Evolutionary conservation across 2,797 vertebrate genomes (phyloP).

Genomic region (Pseudochaenichthys georgianus): DNA sequence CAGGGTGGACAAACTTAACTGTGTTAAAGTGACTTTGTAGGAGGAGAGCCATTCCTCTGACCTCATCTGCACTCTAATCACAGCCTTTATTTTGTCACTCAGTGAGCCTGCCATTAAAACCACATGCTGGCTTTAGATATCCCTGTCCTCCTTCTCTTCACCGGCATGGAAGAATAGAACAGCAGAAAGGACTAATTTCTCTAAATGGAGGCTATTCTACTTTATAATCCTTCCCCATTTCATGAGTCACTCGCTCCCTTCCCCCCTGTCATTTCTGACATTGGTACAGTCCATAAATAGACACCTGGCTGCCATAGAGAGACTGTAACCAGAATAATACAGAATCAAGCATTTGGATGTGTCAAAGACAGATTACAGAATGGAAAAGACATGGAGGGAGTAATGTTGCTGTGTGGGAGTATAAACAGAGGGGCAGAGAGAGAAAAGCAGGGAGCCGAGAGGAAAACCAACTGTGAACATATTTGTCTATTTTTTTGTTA

Average conservation of each 20-base stretch:
- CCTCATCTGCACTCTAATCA: slow-evolving; percentile 63
- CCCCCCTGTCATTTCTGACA: slow-evolving; percentile 61
- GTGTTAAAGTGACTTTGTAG: slow-evolving; percentile 44
- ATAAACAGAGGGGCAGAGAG: not conserved
- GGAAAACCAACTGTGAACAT: slow-evolving; percentile 5
- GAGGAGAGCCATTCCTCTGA: slow-evolving; percentile 51
- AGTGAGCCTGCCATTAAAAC: slow-evolving; percentile 43
- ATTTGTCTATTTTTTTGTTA: not conserved
- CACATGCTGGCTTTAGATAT: slow-evolving; percentile 31
- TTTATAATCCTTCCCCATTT: slow-evolving; percentile 73
- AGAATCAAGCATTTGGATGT: slow-evolving; percentile 39
- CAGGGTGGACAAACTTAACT: slow-evolving; percentile 30
- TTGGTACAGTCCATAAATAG: slow-evolving; percentile 78
- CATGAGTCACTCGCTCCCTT: slow-evolving; percentile 69
- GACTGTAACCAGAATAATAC: slow-evolving; percentile 40
- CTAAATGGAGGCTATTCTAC: slow-evolving; percentile 71
- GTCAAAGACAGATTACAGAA: slow-evolving; percentile 45
- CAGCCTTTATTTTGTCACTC: slow-evolving; percentile 40
- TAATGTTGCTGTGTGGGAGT: slow-evolving; percentile 18
- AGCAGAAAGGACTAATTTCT: slow-evolving; percentile 68
- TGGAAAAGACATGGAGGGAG: not conserved
- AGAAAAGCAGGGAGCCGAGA: not conserved
- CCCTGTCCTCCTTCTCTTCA: slow-evolving; percentile 28
- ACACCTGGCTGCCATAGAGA: slow-evolving; percentile 64
- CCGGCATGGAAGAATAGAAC: slow-evolving; percentile 39